Conservation (phyloP, 2,113 vertebrate genomes). For the Xenopus borealis region DNA sequence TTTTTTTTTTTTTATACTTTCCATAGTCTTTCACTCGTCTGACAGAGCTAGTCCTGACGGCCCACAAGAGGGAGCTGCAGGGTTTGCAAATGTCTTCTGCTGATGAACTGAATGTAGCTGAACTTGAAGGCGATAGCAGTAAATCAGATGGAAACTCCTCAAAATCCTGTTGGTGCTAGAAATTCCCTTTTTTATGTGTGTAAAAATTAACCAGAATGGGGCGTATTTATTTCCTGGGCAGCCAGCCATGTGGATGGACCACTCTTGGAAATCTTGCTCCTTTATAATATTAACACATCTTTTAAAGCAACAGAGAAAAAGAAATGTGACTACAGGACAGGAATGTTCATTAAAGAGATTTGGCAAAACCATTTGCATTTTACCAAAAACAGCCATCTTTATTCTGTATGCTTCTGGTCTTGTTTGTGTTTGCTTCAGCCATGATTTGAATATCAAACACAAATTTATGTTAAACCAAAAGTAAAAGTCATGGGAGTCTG, state of each 20-base stretch:
- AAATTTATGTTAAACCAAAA: too few relatives aligned
- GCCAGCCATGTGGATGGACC: neutral
- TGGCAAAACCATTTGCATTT: too few relatives aligned
- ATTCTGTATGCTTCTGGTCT: too few relatives aligned
- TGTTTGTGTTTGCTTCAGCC: too few relatives aligned
- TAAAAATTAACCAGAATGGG: slow-evolving; percentile 16
- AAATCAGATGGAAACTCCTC: slow-evolving; percentile 68
- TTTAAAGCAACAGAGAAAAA: neutral
- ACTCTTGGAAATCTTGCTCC: neutral
- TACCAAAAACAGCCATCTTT: too few relatives aligned
- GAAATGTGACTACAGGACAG: too few relatives aligned
- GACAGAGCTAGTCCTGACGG: slow-evolving; percentile 90
- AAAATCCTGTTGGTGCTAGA: slow-evolving; percentile 92
- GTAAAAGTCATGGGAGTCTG: too few relatives aligned
- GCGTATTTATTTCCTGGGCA: neutral
- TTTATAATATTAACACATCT: neutral
- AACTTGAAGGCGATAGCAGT: slow-evolving; percentile 82
- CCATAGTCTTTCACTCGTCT: slow-evolving; percentile 87
- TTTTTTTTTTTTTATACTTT: slow-evolving; percentile 8
- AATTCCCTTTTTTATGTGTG: neutral
- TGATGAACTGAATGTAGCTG: slow-evolving; percentile 71
- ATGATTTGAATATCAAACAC: too few relatives aligned
- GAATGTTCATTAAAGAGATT: too few relatives aligned
- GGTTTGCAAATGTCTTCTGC: slow-evolving; percentile 70
- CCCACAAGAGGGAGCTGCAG: slow-evolving; percentile 90